Base-by-base conservation (phyloP, 2,113 vertebrate species). In the Sakesphorus luctuosus region DNA sequence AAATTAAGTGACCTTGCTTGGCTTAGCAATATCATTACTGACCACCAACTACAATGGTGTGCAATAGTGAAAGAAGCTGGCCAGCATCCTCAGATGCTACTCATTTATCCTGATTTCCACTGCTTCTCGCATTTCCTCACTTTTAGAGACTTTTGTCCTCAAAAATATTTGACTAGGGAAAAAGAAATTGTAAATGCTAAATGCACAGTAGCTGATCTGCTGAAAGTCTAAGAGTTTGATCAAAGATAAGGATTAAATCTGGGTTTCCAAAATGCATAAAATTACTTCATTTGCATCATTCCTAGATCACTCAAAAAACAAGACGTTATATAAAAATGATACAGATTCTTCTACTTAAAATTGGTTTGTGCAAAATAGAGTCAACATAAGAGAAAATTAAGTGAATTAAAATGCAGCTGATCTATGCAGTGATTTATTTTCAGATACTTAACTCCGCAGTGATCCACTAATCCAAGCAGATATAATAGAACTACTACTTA, bases 381-480 rank as follows among this genome's bases (percentile, higher is more conserved):
- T 15, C 49, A 92, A 90, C 18, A 66, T 33, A 76, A 40, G 81
- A 91, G 63, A 47, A 89, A 94, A 74, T 77, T 63, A 90, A 63
- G 47, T 35, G 63, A 80, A 86, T 52, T 89, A 92, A 90, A 87
- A 86, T 12, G 7, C 15, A 90, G 50, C n/a, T 90, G 68, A 94
- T 71, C 58, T 29, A 88, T 16, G 77, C 25, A 85, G 40, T 25
- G 31, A 82, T 69, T 72, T 86, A 90, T 92, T 90, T 96, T 87
- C 56, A 93, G 65, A 80, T 71, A 89, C 25, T 68, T 94, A 92
- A 92, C 76, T 89, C 86, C 65, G 35, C 31, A 76, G 73, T 12
- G 38, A 92, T 94, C 76, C 79, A 81, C 44, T 78, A 95, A 90
- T 86, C 65, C 76, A 92, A 84, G 90, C 89, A 92, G 59, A 86